Evolutionary conservation across 2,888 invertebrate genomes (phyloP).

Genomic region (Mythimna impura): DNA sequence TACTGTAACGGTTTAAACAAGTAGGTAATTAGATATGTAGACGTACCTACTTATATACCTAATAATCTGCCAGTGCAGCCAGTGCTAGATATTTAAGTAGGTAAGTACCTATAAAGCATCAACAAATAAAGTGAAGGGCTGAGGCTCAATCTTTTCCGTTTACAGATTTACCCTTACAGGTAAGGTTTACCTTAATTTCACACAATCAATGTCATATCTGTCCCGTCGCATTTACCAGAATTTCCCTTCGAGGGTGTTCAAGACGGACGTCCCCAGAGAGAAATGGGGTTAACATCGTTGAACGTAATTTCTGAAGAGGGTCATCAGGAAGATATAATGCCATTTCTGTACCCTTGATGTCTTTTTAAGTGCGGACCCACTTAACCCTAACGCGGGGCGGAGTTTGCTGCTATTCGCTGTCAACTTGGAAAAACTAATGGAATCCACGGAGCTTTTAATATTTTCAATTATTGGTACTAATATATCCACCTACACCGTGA

Average conservation of each 20-base stretch:
- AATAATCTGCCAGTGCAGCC: neutral
- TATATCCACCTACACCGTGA: conserved; percentile 25
- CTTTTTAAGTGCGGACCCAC: conserved; percentile 89
- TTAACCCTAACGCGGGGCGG: conserved; percentile 84
- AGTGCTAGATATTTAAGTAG: neutral
- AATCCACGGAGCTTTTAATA: conserved; percentile 65
- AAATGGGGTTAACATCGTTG: conserved; percentile 82
- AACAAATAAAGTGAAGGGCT: neutral
- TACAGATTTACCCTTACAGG: conserved; percentile 22
- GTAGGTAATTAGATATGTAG: too few species aligned
- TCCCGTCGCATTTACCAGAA: conserved; percentile 63
- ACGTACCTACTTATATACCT: neutral
- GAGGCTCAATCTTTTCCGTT: conserved; percentile 10
- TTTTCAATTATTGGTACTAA: conserved; percentile 54
- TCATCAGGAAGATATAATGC: conserved; percentile 89
- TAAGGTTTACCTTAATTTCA: conserved; percentile 52
- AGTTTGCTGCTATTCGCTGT: conserved; percentile 74
- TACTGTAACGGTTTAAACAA: too few species aligned
- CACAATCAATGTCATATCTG: conserved; percentile 70
- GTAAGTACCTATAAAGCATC: neutral
- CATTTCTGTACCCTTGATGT: conserved; percentile 89
- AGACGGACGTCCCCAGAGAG: conserved; percentile 73
- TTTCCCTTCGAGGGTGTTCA: conserved; percentile 63
- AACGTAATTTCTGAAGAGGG: conserved; percentile 86
- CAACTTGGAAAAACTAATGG: conserved; percentile 77